These are phyloP conservation scores for Pocillopora verrucosa DNA, from an alignment of 64 coral and sea anemone genomes.

Conservation along the genomic window DNA sequence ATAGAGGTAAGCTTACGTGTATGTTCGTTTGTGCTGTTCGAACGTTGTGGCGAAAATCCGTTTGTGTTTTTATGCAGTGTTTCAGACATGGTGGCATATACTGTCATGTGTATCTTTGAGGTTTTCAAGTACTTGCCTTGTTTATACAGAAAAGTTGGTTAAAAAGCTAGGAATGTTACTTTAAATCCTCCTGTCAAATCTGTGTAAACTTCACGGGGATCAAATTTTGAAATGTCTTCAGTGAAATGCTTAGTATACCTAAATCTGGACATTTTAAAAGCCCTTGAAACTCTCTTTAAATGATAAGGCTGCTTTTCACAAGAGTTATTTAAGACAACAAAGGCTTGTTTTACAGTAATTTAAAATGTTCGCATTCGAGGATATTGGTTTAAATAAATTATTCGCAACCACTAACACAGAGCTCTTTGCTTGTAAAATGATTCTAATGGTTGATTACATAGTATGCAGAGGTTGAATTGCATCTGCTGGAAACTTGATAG, in stretches of 20 bases:
- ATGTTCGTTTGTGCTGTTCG: neutral
- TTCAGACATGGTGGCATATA: neutral
- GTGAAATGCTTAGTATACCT: slow-evolving; percentile 4
- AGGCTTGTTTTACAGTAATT: slow-evolving; percentile 1
- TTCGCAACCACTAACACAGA: neutral
- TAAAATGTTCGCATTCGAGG: neutral
- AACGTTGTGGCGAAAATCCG: neutral
- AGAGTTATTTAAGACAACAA: slow-evolving; percentile 20
- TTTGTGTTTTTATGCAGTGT: neutral
- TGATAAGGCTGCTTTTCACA: neutral
- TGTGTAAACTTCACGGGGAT: slow-evolving; percentile 6
- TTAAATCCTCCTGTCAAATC: neutral
- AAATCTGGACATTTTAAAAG: neutral
- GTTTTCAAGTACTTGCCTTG: neutral
- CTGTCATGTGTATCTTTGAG: neutral
- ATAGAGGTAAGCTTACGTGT: slow-evolving; percentile 15
- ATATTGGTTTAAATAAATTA: slow-evolving; percentile 4
- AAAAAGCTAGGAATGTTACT: slow-evolving; percentile 20
- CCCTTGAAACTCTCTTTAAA: neutral
- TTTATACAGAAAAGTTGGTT: slow-evolving; percentile 29
- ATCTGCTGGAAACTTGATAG: slow-evolving; percentile 32
- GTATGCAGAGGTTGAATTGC: slow-evolving; percentile 6
- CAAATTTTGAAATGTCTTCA: slow-evolving; percentile 1
- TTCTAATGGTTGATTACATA: neutral
- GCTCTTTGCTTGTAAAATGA: slow-evolving; percentile 4